Percentiles rank a stretch among this genome's conserved stretches.
These are phyloP conservation scores for Rhodinocichla rosea DNA, from an alignment of 2,113 vertebrate species.

Conservation along the genomic window DNA sequence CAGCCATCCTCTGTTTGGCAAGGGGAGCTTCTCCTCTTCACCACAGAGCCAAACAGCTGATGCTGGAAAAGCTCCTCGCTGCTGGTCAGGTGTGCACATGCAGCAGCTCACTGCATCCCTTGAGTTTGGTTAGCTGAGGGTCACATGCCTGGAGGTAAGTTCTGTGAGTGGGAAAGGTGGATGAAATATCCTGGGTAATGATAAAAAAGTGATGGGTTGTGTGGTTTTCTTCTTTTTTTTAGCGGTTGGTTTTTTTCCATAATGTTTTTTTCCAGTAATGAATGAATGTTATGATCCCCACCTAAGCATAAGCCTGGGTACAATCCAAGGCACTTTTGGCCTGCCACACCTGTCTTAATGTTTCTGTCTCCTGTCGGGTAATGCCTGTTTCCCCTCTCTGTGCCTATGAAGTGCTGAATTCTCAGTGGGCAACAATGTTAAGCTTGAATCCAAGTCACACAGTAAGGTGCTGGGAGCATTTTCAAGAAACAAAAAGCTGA, in stretches of 20 bases:
- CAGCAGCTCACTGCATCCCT: background rate
- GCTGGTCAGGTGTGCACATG: background rate
- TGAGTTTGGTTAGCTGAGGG: background rate
- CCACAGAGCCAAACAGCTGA: background rate
- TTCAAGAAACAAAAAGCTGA: conserved; percentile 50
- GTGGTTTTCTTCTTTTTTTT: background rate
- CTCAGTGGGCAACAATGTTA: background rate
- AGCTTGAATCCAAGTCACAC: background rate
- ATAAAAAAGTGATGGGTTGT: background rate
- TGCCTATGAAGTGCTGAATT: background rate
- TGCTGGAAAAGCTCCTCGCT: background rate
- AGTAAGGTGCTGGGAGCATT: conserved; percentile 19
- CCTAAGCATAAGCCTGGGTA: background rate
- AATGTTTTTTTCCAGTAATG: background rate
- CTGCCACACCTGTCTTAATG: background rate
- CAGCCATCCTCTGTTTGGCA: background rate
- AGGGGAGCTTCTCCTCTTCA: background rate
- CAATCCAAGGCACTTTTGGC: background rate
- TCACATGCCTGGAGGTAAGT: background rate
- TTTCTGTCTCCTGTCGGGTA: background rate
- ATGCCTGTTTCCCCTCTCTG: background rate
- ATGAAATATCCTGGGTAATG: background rate
- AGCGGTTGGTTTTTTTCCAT: background rate
- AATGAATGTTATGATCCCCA: background rate
- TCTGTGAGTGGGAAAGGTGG: background rate